phyloP scores from a whole-genome alignment of 2,113 vertebrate species.

The Alligator mississippiensis region DNA sequence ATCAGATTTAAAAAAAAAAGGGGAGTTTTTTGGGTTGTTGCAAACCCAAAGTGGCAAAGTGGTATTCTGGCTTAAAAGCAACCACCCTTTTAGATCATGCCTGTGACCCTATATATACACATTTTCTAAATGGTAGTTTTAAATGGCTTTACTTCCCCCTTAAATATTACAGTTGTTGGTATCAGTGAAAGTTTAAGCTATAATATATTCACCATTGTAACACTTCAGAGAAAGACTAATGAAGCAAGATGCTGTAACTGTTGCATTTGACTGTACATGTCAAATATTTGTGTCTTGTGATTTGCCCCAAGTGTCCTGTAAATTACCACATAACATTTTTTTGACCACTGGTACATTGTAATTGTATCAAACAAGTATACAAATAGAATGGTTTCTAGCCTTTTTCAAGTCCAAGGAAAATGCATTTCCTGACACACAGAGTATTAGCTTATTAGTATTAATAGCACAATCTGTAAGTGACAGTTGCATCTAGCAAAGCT shows the following conservation, averaged over 20 bases:
- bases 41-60: too few relatives aligned
- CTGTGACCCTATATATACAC: background rate
- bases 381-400: slow-evolving; percentile 28
- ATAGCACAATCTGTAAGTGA: background rate
- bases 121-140: background rate
- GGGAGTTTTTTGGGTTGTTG: too few relatives aligned
- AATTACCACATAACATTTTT: slow-evolving; percentile 43
- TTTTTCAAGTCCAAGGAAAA: slow-evolving; percentile 30
- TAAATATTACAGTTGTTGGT: background rate
- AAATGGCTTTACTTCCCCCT: background rate
- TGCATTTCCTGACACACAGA: slow-evolving; percentile 34
- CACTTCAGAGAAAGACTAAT: slow-evolving; percentile 35
- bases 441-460: slow-evolving; percentile 53
- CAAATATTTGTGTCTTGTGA: background rate
- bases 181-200: slow-evolving; percentile 19
- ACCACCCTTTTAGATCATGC: background rate
- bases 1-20: background rate
- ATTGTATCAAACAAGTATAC: slow-evolving; percentile 44
- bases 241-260: background rate
- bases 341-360: background rate
- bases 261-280: background rate
- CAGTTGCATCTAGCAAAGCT: slow-evolving; percentile 32
- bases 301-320: background rate
- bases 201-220: background rate
- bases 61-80: background rate